phyloP scores from a whole-genome alignment of 2,797 vertebrate genomes.

The Hoplostethus atlanticus region DNA sequence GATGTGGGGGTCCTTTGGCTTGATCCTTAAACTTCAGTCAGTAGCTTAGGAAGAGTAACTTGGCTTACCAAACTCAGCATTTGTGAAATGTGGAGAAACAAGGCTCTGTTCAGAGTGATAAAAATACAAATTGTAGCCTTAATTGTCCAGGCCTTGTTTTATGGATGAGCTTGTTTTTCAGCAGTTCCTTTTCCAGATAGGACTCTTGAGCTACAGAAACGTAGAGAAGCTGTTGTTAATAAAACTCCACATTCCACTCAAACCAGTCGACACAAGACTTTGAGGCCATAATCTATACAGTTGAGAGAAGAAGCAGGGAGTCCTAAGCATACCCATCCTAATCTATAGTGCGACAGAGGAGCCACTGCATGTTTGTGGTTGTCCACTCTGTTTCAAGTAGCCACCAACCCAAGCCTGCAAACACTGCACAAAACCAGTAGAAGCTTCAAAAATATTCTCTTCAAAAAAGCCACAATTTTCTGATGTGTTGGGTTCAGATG shows the following conservation, averaged over 20 bases:
- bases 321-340: slow-evolving; percentile 32
- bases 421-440: slow-evolving; percentile 27
- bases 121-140: slow-evolving; percentile 17
- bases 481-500: slow-evolving; percentile 17
- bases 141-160: slow-evolving; percentile 11
- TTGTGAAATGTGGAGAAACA: slow-evolving; percentile 19
- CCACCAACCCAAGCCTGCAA: slow-evolving; percentile 42
- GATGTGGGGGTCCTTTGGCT: slow-evolving; percentile 67
- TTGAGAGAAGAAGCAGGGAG: slow-evolving; percentile 26
- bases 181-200: neutral
- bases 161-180: neutral
- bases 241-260: slow-evolving; percentile 42
- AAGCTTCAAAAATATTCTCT: slow-evolving; percentile 40
- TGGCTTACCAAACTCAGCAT: slow-evolving; percentile 36
- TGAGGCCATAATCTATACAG: slow-evolving; percentile 33
- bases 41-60: slow-evolving; percentile 47
- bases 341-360: slow-evolving; percentile 43
- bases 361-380: slow-evolving; percentile 65
- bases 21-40: slow-evolving; percentile 53
- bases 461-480: slow-evolving; percentile 35
- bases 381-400: slow-evolving; percentile 49
- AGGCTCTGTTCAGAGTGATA: slow-evolving; percentile 26
- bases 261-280: slow-evolving; percentile 45
- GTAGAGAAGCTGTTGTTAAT: slow-evolving; percentile 33
- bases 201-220: slow-evolving; percentile 4